Percentiles rank a stretch among this genome's conserved stretches.
Conservation (phyloP, 2,113 vertebrate genomes). For the rabbit (Oryctolagus cuniculus) region DNA sequence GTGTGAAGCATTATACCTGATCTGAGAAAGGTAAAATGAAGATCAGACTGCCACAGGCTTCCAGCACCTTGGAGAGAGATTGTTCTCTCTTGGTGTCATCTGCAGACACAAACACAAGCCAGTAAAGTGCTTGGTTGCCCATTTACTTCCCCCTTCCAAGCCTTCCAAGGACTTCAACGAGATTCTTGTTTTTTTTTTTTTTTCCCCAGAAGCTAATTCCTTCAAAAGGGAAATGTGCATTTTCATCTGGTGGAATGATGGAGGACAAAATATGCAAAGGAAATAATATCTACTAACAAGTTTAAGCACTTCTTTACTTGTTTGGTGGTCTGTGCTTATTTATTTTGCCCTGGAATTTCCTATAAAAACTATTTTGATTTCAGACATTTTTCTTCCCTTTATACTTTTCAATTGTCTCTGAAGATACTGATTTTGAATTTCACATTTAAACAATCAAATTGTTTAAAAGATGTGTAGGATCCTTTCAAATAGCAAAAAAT, state of each 20-base stretch:
- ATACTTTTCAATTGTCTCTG: slow-evolving; percentile 52
- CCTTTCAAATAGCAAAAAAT: slow-evolving; percentile 27
- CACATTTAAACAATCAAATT: slow-evolving; percentile 50
- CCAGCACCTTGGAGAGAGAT: slow-evolving; percentile 6
- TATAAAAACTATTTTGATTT: slow-evolving; percentile 12
- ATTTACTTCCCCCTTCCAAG: not conserved
- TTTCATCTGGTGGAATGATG: slow-evolving; percentile 22
- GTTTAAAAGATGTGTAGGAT: slow-evolving; percentile 20
- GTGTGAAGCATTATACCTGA: not conserved
- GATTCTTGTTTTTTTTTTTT: not conserved
- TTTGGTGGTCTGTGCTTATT: not conserved
- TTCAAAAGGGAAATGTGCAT: not conserved
- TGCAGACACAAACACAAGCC: not conserved
- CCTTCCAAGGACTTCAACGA: not conserved
- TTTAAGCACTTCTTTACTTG: not conserved
- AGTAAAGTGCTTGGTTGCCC: not conserved
- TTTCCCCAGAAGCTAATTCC: not conserved
- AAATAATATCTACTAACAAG: not conserved
- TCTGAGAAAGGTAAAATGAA: slow-evolving; percentile 16
- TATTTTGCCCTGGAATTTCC: slow-evolving; percentile 7
- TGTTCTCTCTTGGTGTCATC: not conserved
- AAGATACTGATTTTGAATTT: slow-evolving; percentile 36
- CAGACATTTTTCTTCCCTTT: not conserved
- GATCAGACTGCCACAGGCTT: not conserved
- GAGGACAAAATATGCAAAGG: slow-evolving; percentile 29